Evolutionary conservation across 1,140 invertebrate genomes (phyloP), one percentile per base, ranked within the genome.

Genomic region (Heterodera carotae): DNA sequence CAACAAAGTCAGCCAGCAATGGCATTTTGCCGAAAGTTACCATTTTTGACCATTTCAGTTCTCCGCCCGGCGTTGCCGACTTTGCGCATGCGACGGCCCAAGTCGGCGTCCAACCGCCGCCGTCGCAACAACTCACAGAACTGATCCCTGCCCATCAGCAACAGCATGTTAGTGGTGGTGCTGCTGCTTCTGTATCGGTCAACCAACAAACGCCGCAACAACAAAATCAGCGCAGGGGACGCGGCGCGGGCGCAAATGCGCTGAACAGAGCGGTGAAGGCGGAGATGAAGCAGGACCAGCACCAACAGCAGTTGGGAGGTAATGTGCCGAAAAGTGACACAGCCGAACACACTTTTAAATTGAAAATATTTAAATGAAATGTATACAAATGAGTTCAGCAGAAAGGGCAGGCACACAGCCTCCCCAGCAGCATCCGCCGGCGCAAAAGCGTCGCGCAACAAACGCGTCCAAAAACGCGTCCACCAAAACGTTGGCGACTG

Each of bases 111-210:
- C 48, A 12, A 15, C 72, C 39, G 64, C 29, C 64, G 12, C 72
- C 59, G 4, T 25, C 43, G 27, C 72, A 74, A 56, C 43, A 56
- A 0, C 29, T 74, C 25, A 74, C 72, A 1, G 72, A 74, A 62
- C 27, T 74, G 39, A 36, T 74, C 18, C 56, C 72, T 2, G 72
- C 72, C 22, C 8, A 74, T 31, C 27, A 33, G 36, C 53, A 12
- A 29, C 72, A 74, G 39, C 59, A 62, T 15, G 53, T 12, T 12
- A n/a, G n/a, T n/a, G n/a, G n/a, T n/a, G n/a, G n/a, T n/a, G n/a
- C n/a, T n/a, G n/a, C n/a, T n/a, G n/a, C n/a, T n/a, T n/a, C n/a
- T n/a, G n/a, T n/a, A n/a, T 12, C 15, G 7, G 15, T 43, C 39
- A 7, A 43, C 39, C 39, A 43, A 43, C 39, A 43, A 43, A 43